Evolutionary conservation across 2,113 vertebrate genomes (phyloP).

Genomic region (Cisticola juncidis): DNA sequence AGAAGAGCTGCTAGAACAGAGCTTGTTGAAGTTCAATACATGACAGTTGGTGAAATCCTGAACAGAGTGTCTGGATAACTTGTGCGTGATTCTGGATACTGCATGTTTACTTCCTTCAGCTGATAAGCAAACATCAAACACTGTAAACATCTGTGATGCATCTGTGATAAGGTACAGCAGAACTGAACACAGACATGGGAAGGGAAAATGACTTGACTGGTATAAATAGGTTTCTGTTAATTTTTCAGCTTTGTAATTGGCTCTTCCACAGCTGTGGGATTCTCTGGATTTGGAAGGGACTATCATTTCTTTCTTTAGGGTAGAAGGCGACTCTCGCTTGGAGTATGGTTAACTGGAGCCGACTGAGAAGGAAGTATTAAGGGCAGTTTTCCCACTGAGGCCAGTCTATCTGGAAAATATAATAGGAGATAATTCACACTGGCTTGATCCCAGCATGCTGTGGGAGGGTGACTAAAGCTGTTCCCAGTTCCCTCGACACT

Average conservation of each 20-base stretch:
- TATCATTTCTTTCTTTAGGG: background rate
- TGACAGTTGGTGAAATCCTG: background rate
- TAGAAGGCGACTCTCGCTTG: background rate
- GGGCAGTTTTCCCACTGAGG: background rate
- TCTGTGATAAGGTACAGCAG: background rate
- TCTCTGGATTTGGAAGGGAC: background rate
- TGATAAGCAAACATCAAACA: background rate
- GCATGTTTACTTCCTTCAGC: accelerated
- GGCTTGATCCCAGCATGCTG: background rate
- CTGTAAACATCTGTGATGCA: background rate
- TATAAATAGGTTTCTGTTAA: background rate
- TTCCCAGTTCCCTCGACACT: background rate
- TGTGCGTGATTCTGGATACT: background rate
- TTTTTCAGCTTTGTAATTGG: background rate
- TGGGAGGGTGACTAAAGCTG: background rate
- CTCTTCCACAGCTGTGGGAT: background rate
- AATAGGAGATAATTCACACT: background rate
- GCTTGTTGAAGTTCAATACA: background rate
- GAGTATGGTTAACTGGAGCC: background rate
- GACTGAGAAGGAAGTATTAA: background rate
- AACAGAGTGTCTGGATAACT: background rate
- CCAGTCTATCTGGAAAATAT: background rate
- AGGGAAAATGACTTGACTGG: background rate
- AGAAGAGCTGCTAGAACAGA: background rate
- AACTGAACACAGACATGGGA: background rate